Evolutionary conservation across 1,140 invertebrate genomes (phyloP), one percentile per base, ranked within the genome.

Genomic region (Platyura marginata): DNA sequence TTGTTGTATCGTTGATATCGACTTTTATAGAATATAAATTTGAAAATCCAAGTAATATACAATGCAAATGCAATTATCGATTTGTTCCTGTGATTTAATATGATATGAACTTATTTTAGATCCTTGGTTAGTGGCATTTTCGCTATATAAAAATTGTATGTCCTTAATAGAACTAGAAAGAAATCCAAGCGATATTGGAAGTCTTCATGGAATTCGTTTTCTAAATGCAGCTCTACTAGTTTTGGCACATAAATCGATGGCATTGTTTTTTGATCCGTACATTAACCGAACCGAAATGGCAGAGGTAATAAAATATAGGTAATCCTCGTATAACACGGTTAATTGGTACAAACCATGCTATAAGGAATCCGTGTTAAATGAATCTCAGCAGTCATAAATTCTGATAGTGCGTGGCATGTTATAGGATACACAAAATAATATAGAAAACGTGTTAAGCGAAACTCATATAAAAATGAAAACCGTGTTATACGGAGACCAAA

Each of bases 221-320:
- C 47, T 77, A 1, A 77, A 77, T 48, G 73, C 72, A n/a, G 29
- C 67, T 2, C 65, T 75, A 64, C 52, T 74, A 21, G 56, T 79
- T 10, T 45, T 77, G 20, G 67, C 70, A 1, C 75, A 79, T 54
- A 77, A 79, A 46, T 72, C 69, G 9, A 72, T 78, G 69, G 72
- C 74, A 3, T 48, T 74, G 15, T 74, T 76, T 45, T 78, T 71
- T 45, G 69, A 70, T 50, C 71, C 74, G 5, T 76, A 71, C 46
- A 54, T 65, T 21, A 77, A 78, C 48, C 65, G 73, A 40, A 76
- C 73, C 2, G 53, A 62, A 42, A 75, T 77, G 73, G 55, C 67
- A 0, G 70, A 74, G 62, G 71, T 72, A 56, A n/a, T n/a, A n/a
- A n/a, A n/a, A n/a, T n/a, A n/a, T n/a, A 54, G 41, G 38, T 37